Conservation (phyloP, 2,888 invertebrate species). For the Minunthozetes semirufus region DNA sequence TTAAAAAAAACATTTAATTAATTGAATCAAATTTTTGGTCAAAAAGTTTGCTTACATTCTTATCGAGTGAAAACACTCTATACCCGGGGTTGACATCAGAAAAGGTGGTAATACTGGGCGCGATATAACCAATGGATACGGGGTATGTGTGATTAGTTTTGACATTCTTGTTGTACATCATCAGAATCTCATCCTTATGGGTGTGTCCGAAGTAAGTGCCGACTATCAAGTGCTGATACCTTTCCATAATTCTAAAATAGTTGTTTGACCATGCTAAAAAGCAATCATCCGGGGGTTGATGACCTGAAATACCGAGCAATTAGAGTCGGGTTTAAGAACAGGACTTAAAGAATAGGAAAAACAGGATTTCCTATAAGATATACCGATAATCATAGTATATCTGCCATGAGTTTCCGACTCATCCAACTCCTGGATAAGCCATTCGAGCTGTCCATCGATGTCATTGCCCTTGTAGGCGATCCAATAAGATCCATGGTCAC, state of each 20-base stretch:
- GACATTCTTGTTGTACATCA: constrained; percentile 19
- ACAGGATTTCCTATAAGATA: too few relatives aligned
- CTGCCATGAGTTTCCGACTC: constrained; percentile 87
- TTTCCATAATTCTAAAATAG: constrained; percentile 28
- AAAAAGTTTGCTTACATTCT: not conserved
- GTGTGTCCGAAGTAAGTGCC: constrained; percentile 26
- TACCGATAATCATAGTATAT: constrained; percentile 90
- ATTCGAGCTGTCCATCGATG: constrained; percentile 87
- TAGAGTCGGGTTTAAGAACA: too few relatives aligned
- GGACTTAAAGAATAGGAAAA: too few relatives aligned
- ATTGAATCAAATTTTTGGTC: not conserved
- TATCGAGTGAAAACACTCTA: not conserved
- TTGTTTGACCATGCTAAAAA: constrained; percentile 31
- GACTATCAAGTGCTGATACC: constrained; percentile 24
- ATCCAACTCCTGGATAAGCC: constrained; percentile 89
- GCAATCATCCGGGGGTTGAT: constrained; percentile 6
- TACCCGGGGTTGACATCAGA: not conserved
- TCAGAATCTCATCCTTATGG: constrained; percentile 28
- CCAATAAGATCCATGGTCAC: constrained; percentile 95
- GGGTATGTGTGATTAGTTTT: not conserved
- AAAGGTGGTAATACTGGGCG: not conserved
- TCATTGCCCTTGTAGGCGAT: constrained; percentile 87
- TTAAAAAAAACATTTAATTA: not conserved
- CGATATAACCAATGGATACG: constrained; percentile 5
- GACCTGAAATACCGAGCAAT: constrained; percentile 24